These are phyloP conservation scores for Muscidifurax raptorellus DNA, from an alignment of 1,140 invertebrate genomes.

Conservation along the genomic window DNA sequence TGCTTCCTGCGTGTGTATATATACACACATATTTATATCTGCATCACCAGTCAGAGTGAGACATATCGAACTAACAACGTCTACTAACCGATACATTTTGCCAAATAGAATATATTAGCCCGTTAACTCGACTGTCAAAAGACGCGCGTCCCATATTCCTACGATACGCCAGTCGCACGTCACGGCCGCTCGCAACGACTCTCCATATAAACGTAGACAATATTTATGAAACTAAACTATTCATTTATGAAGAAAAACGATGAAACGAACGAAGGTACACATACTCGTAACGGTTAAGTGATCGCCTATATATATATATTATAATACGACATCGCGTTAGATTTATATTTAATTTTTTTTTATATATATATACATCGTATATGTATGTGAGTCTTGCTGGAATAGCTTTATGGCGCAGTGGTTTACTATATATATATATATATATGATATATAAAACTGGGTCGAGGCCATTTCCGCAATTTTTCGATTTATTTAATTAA, in stretches of 20 bases:
- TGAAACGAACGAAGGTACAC: constrained; percentile 29
- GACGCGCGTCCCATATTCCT: constrained; percentile 70
- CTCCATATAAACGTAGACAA: constrained; percentile 73
- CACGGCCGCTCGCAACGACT: constrained; percentile 67
- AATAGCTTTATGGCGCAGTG: neutral
- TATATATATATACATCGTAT: neutral
- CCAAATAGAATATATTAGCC: constrained; percentile 4
- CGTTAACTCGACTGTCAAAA: constrained; percentile 27
- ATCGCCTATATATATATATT: constrained; percentile 36
- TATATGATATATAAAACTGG: too few species aligned
- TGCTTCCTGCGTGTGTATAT: constrained; percentile 10
- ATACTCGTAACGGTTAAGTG: constrained; percentile 34
- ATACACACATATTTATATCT: neutral
- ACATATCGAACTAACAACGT: neutral
- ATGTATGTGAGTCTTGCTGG: neutral
- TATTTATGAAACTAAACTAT: constrained; percentile 74
- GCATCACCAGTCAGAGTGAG: neutral
- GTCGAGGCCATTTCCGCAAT: constrained; percentile 25
- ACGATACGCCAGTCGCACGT: constrained; percentile 68
- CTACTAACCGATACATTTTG: constrained; percentile 11
- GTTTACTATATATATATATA: too few species aligned
- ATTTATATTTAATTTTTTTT: constrained; percentile 39
- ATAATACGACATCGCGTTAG: constrained; percentile 20
- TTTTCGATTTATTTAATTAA: constrained; percentile 31
- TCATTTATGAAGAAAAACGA: constrained; percentile 54